Conservation (phyloP, 2,797 vertebrate species). For the Dendrocincla fuliginosa region DNA sequence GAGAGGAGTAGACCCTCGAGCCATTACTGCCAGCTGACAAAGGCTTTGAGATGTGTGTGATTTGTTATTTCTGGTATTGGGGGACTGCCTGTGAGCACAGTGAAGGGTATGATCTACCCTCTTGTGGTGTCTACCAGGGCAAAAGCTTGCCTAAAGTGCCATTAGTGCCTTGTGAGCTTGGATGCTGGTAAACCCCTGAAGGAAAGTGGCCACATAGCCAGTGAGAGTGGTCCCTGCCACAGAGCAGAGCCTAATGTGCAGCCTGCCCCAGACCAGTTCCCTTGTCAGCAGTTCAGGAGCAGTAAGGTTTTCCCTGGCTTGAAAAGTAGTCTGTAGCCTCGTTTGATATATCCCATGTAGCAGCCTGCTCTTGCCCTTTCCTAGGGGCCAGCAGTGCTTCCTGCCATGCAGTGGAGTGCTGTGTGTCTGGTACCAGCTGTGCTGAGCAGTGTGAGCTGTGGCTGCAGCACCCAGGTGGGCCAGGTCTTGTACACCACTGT, state of each 20-base stretch:
- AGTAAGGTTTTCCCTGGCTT: neutral
- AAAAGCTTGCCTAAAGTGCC: neutral
- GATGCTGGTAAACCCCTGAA: neutral
- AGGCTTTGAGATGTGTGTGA: neutral
- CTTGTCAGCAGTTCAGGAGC: neutral
- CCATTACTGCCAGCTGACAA: neutral
- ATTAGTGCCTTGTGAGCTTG: neutral
- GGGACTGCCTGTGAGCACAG: neutral
- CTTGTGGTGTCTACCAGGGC: neutral
- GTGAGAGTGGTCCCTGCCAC: neutral
- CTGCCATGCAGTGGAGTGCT: fast-evolving
- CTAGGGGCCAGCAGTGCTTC: neutral
- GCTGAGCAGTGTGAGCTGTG: neutral
- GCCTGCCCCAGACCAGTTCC: neutral
- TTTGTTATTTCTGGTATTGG: neutral
- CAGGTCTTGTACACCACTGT: fast-evolving
- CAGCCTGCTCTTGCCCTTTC: neutral
- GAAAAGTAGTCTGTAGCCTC: neutral
- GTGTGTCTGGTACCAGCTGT: fast-evolving
- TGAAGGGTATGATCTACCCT: neutral
- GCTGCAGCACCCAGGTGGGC: neutral
- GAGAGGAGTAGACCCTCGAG: neutral
- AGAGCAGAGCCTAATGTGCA: neutral
- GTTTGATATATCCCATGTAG: neutral
- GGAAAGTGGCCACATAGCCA: fast-evolving